Evolutionary conservation across 1,140 invertebrate species (phyloP), one percentile per base, ranked within the genome.

Genomic region (Zaprionus davidi): DNA sequence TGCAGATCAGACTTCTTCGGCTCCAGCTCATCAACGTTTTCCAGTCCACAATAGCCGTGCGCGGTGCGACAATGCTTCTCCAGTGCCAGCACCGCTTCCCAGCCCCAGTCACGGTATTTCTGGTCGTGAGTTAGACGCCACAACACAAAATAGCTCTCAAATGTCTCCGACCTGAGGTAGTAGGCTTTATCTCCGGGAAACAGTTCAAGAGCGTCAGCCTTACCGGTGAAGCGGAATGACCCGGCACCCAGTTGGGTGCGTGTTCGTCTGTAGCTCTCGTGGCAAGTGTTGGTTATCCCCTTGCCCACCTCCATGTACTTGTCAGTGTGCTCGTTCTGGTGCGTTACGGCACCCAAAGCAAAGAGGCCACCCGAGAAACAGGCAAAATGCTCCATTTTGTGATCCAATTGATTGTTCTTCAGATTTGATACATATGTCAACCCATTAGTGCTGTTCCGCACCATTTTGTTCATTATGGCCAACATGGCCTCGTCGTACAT

Each of bases 361-460:
- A 99, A 96, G 94, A 99, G 96, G 56, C 99, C 92, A 98, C 97
- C 98, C 68, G 97, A 95, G 92, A 99, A 99, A 93, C 99, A 99
- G 0, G 97, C 98, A 60, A 99, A 93, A 93, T 99, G 98, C 91
- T 99, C 99, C 99, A 99, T 99, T 94, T 99, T 99, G 90, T 98
- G 97, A 87, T 99, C 98, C 3, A 98, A 93, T 57, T 97, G 93
- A 64, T 97, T 98, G 90, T 98, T 99, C 90, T 98, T 98, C 82
- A 99, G 94, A 92, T 99, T 98, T 1, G 98, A 97, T 65, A 99
- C 96, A 93, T 99, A 99, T 2, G 95, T 95, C 6, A 99, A 94
- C 0, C 98, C 98, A 38, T 95, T 94, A 5, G 95, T 94, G 2
- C 98, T 99, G 57, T 95, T 97, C 49, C 96, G 93, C 17, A 99